Percentiles rank a stretch among this genome's conserved stretches.
Conservation (phyloP, 2,888 invertebrate genomes). For the Phengaris alcon region DNA sequence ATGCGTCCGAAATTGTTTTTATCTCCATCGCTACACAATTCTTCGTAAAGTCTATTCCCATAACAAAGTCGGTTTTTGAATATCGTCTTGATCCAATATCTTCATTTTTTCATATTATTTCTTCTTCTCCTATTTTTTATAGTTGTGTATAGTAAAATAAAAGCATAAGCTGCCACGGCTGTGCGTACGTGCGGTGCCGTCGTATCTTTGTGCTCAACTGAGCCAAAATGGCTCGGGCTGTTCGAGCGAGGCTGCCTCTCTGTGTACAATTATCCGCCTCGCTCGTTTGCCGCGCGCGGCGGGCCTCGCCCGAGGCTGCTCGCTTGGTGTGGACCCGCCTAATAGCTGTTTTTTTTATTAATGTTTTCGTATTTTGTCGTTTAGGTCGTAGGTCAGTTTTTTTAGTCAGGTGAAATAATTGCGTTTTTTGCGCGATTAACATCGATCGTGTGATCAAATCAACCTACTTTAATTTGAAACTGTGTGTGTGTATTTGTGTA, state of each 20-base stretch:
- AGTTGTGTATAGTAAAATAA: slow-evolving; percentile 31
- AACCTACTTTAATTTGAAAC: too few species aligned
- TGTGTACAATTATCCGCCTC: too few species aligned
- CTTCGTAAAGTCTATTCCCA: slow-evolving; percentile 11
- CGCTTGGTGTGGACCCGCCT: too few species aligned
- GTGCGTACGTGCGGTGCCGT: slow-evolving; percentile 39
- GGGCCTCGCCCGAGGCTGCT: too few species aligned
- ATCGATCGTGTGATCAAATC: too few species aligned
- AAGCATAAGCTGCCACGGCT: slow-evolving; percentile 36
- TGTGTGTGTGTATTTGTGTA: too few species aligned
- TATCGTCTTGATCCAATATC: slow-evolving; percentile 29
- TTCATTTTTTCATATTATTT: slow-evolving; percentile 34
- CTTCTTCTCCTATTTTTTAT: slow-evolving; percentile 36
- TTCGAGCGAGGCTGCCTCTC: slow-evolving; percentile 32
- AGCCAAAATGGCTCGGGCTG: slow-evolving; percentile 31
- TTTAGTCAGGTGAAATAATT: too few species aligned
- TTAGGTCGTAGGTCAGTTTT: too few species aligned
- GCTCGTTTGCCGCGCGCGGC: too few species aligned
- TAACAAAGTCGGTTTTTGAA: slow-evolving; percentile 19
- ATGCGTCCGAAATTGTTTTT: slow-evolving; percentile 21
- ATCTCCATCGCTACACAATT: not conserved
- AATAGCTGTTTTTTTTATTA: too few species aligned
- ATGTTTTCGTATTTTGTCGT: too few species aligned
- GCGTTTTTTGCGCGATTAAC: too few species aligned
- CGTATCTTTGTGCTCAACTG: slow-evolving; percentile 29